These are phyloP conservation scores for Unio pictorum DNA, from an alignment of 2,888 invertebrate species.

Conservation along the genomic window DNA sequence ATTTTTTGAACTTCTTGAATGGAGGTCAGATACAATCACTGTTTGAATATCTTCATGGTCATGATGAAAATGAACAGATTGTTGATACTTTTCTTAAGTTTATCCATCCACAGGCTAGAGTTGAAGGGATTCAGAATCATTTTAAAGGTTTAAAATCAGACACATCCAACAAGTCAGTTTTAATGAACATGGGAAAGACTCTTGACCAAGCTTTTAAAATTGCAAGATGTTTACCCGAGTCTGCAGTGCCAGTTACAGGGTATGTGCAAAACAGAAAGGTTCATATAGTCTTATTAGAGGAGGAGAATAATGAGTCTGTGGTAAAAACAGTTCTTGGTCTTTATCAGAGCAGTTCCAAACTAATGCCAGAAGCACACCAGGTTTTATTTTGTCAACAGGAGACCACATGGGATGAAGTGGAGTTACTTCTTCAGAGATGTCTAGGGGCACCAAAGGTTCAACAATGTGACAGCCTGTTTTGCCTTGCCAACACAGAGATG, in stretches of 20 bases:
- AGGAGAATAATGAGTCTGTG: conserved; percentile 29
- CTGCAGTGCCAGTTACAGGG: conserved; percentile 17
- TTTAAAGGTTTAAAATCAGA: too few relatives aligned
- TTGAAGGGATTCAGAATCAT: too few relatives aligned
- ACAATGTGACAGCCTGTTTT: conserved; percentile 17
- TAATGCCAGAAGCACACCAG: conserved; percentile 40
- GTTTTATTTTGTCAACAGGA: conserved; percentile 39
- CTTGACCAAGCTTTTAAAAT: conserved; percentile 20
- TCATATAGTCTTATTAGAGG: conserved; percentile 34
- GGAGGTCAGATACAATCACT: conserved; percentile 35
- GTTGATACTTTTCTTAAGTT: too few relatives aligned
- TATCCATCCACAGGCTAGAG: too few relatives aligned
- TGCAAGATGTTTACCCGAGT: conserved; percentile 4
- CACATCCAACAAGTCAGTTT: too few relatives aligned
- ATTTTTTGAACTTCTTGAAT: conserved; percentile 35
- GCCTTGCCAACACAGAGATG: conserved; percentile 42
- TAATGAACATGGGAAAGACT: conserved; percentile 13
- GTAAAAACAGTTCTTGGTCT: conserved; percentile 37
- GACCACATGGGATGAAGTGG: conserved; percentile 40
- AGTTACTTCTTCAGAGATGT: conserved; percentile 36
- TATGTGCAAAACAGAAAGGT: conserved; percentile 31
- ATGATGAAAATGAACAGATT: too few relatives aligned
- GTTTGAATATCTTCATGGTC: conserved; percentile 13
- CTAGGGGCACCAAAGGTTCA: conserved; percentile 10
- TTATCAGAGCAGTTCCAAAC: conserved; percentile 30